Evolutionary conservation across 2,113 vertebrate genomes (phyloP).

Genomic region (Sinosuthora webbiana): DNA sequence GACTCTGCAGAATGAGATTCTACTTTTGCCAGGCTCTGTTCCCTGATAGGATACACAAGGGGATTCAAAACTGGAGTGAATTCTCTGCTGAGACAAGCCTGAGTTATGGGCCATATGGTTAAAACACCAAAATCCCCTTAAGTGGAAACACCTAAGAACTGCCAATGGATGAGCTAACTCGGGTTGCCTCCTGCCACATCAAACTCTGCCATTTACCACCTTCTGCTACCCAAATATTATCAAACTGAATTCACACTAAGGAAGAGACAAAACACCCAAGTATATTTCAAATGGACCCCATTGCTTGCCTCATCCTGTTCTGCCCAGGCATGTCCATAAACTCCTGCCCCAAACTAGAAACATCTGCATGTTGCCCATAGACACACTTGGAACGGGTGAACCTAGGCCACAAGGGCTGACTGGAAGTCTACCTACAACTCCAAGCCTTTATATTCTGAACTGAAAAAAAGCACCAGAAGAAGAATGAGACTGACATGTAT

Average conservation of each 20-base stretch:
- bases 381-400: too few species aligned
- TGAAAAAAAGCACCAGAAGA: not conserved
- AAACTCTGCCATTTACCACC: not conserved
- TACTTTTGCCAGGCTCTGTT: not conserved
- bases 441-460: not conserved
- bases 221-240: not conserved
- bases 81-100: not conserved
- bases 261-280: fast-evolving
- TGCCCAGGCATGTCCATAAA: not conserved
- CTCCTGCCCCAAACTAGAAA: not conserved
- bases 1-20: not conserved
- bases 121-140: not conserved
- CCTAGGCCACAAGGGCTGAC: not conserved
- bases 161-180: not conserved
- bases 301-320: not conserved
- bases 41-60: not conserved
- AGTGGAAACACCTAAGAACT: not conserved
- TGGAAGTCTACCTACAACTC: not conserved
- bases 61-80: not conserved
- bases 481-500: fast-evolving
- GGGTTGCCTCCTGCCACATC: not conserved
- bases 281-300: not conserved
- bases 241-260: not conserved
- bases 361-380: fast-evolving
- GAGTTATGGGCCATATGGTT: not conserved